These are phyloP conservation scores for Bellardia bayeri DNA, from an alignment of 2,888 invertebrate species.

Conservation along the genomic window DNA sequence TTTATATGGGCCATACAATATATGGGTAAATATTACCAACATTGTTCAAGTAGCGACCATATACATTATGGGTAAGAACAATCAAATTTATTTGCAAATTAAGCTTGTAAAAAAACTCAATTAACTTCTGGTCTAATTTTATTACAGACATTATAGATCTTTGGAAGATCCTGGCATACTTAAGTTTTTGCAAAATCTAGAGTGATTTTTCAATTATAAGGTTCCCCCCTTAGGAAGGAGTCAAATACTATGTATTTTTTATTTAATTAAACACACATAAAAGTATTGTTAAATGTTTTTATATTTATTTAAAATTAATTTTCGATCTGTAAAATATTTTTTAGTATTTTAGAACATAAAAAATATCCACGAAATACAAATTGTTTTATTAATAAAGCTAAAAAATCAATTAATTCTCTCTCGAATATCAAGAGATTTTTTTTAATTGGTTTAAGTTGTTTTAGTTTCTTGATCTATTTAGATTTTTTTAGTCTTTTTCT, in stretches of 20 bases:
- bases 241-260: slow-evolving; percentile 36
- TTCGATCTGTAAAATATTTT: slow-evolving; percentile 19
- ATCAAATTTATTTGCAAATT: neutral
- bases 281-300: slow-evolving; percentile 25
- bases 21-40: slow-evolving; percentile 75
- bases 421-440: slow-evolving; percentile 62
- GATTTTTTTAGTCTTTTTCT: slow-evolving; percentile 84
- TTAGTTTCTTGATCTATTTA: slow-evolving; percentile 75
- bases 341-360: slow-evolving; percentile 36
- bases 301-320: slow-evolving; percentile 29
- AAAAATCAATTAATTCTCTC: slow-evolving; percentile 46
- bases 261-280: slow-evolving; percentile 7
- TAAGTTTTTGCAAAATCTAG: slow-evolving; percentile 39
- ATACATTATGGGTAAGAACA: slow-evolving; percentile 79
- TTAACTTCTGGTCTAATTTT: neutral
- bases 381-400: slow-evolving; percentile 35
- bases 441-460: slow-evolving; percentile 17
- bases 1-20: slow-evolving; percentile 81
- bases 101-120: neutral
- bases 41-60: slow-evolving; percentile 76
- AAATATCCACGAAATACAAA: slow-evolving; percentile 23
- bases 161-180: slow-evolving; percentile 24
- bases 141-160: slow-evolving; percentile 59
- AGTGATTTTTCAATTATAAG: neutral
- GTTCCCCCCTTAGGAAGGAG: neutral